These are phyloP conservation scores for Microchrysa polita DNA, from an alignment of 2,888 invertebrate species.

Conservation along the genomic window DNA sequence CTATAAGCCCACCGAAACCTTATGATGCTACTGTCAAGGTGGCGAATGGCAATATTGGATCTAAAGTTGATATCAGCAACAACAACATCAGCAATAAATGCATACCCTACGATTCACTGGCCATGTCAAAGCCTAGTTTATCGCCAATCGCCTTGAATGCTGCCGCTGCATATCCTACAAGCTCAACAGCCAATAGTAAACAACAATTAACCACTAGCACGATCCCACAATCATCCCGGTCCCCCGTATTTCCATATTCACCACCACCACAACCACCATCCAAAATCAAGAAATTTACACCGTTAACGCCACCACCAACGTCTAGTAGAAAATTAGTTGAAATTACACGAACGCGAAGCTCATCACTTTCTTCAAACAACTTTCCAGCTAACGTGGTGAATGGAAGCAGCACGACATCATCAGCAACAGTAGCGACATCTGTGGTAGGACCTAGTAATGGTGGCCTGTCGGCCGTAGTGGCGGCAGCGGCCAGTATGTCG, in stretches of 20 bases:
- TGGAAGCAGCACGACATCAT: conserved; percentile 7
- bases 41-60: neutral
- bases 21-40: neutral
- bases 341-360: conserved; percentile 60
- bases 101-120: neutral
- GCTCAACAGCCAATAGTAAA: neutral
- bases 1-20: conserved; percentile 45
- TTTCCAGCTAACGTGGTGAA: conserved; percentile 57
- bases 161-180: conserved; percentile 9
- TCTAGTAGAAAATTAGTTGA: conserved; percentile 60
- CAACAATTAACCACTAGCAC: conserved; percentile 49
- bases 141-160: conserved; percentile 1
- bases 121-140: neutral
- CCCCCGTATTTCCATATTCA: neutral
- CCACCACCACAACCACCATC: neutral
- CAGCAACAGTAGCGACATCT: conserved; percentile 46
- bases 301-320: conserved; percentile 60
- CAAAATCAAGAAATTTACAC: conserved; percentile 28
- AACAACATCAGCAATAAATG: conserved; percentile 24
- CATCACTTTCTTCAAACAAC: conserved; percentile 63
- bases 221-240: conserved; percentile 46
- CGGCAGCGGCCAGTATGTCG: conserved; percentile 49
- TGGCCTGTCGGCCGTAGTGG: conserved; percentile 21
- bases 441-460: conserved; percentile 35
- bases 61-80: neutral